Conservation (phyloP, 1,140 invertebrate genomes). For the Choristoneura fumiferana region DNA sequence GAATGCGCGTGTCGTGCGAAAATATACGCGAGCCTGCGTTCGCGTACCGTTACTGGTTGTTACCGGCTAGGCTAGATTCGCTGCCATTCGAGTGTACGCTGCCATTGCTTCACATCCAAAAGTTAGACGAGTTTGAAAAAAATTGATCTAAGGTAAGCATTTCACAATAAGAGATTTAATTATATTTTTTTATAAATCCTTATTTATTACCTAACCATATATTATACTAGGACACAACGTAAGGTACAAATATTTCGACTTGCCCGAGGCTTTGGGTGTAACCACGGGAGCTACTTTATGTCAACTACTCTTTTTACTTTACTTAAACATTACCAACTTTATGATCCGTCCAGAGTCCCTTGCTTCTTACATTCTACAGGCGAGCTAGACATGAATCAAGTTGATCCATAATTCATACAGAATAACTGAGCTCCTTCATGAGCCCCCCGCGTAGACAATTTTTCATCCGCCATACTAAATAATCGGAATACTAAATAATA, state of each 20-base stretch:
- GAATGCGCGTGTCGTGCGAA: slow-evolving; percentile 56
- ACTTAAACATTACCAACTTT: background rate
- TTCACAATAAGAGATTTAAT: too few relatives aligned
- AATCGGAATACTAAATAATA: slow-evolving; percentile 25
- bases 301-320: background rate
- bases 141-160: too few relatives aligned
- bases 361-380: slow-evolving; percentile 24
- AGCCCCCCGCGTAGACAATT: slow-evolving; percentile 58
- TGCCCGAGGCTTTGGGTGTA: too few relatives aligned
- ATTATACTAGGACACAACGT: too few relatives aligned
- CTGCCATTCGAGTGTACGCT: too few relatives aligned
- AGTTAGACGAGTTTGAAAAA: too few relatives aligned
- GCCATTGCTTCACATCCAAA: too few relatives aligned
- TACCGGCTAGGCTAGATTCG: background rate
- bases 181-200: too few relatives aligned
- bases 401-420: slow-evolving; percentile 64
- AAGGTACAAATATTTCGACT: too few relatives aligned
- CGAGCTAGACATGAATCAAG: slow-evolving; percentile 47
- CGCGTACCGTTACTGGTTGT: slow-evolving; percentile 36
- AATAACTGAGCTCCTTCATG: slow-evolving; percentile 44
- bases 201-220: too few relatives aligned
- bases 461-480: slow-evolving; percentile 58
- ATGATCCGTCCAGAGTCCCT: background rate
- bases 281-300: too few relatives aligned
- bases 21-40: slow-evolving; percentile 30